Evolutionary conservation across 2,113 vertebrate species (phyloP), one percentile per base, ranked within the genome.

Genomic region (Cepphus grylle): DNA sequence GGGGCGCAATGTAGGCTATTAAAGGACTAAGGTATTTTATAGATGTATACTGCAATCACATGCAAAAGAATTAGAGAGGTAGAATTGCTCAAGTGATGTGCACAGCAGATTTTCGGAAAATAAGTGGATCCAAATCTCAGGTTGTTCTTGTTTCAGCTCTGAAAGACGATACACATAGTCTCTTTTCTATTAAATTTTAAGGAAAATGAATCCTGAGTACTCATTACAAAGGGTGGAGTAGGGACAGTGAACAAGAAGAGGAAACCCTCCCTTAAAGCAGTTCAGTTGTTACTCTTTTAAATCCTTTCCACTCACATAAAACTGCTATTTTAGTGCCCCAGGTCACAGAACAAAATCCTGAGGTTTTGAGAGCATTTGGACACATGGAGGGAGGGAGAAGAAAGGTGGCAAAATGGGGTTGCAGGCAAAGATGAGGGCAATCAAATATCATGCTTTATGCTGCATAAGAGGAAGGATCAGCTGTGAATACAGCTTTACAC

Each of bases 321-420:
- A 53, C 42, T 65, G 76, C 82, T 91, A 65, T 88, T 93, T 89
- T 67, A 15, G 77, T 94, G 78, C 22, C 61, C 30, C n/a, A 66
- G 77, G 56, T 93, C 91, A 91, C 42, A 72, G 88, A 86, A 63
- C 53, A 93, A 86, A 96, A 94, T 58, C 49, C 73, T 50, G 32
- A 7, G 34, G 55, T 82, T 95, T 94, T 79, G 42, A 91, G 70
- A 92, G 80, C 34, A 1, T 71, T 71, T 84, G 88, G 94, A 94
- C 80, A 83, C 71, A 45, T 4, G 13, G 85, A 85, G 40, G 67
- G 83, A 86, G 25, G 42, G 20, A 74, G 45, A 87, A 95, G 69
- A 81, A 84, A 94, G 59, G 52, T 71, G 61, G 38, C 9, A 56
- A 95, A 91, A 92, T 38, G 17, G 10, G 49, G 52, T 56, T 76